These are phyloP conservation scores for Drosophila birchii DNA, from an alignment of 2,888 invertebrate genomes.

Conservation along the genomic window DNA sequence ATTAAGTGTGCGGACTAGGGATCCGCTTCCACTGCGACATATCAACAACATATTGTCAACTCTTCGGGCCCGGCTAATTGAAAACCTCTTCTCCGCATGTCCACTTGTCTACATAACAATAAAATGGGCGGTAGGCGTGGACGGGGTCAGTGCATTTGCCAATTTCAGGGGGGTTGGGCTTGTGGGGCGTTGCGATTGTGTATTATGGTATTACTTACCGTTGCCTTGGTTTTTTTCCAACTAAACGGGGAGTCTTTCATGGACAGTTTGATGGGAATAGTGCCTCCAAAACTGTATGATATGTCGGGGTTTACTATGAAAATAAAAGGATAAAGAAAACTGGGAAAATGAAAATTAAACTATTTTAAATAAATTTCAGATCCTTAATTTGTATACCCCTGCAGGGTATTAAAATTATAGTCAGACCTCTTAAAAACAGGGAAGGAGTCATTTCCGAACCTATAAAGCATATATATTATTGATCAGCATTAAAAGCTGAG, in stretches of 20 bases:
- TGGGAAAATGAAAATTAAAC: no score
- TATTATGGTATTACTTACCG: conserved; percentile 37
- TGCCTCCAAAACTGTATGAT: conserved; percentile 1
- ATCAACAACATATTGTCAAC: conserved; percentile 51
- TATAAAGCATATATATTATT: neutral
- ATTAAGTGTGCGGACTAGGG: conserved; percentile 49
- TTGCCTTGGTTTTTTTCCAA: conserved; percentile 19
- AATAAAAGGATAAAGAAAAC: no score
- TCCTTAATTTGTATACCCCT: no score
- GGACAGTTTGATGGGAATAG: neutral
- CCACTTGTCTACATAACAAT: conserved; percentile 44
- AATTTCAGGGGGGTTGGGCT: conserved; percentile 10
- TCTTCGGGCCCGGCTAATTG: conserved; percentile 48
- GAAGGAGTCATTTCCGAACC: no score
- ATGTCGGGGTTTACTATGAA: neutral
- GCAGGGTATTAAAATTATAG: no score
- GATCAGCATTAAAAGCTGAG: neutral
- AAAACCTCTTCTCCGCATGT: conserved; percentile 42
- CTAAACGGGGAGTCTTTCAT: neutral
- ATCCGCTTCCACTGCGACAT: conserved; percentile 33
- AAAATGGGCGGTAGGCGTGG: conserved; percentile 34
- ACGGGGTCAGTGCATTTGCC: conserved; percentile 45
- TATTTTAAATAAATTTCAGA: no score
- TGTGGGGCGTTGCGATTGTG: conserved; percentile 6
- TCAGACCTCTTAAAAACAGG: no score